Evolutionary conservation across 2,888 invertebrate species (phyloP).

Genomic region (Drosophila melanosoma): DNA sequence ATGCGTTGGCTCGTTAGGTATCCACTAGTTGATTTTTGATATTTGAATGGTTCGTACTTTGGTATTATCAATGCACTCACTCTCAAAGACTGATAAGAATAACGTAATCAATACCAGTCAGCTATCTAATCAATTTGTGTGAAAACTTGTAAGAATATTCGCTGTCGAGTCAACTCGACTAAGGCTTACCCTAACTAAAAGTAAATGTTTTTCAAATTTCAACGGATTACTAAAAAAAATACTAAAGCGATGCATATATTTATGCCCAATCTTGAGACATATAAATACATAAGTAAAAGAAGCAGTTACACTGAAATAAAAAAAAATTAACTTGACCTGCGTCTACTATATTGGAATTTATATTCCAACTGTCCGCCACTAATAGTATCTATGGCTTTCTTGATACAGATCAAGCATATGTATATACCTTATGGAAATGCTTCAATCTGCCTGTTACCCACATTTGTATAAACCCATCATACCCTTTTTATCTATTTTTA

Average conservation of each 20-base stretch:
- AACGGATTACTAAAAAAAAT: neutral
- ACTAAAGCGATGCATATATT: neutral
- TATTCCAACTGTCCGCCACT: neutral
- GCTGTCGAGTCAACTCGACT: neutral
- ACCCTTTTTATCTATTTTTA: neutral
- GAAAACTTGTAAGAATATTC: neutral
- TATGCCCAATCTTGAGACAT: neutral
- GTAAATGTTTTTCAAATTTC: neutral
- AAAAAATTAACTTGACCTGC: neutral
- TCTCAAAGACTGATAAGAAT: conserved; percentile 18
- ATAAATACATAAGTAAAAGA: neutral
- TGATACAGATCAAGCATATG: neutral
- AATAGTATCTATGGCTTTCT: neutral
- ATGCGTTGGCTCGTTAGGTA: neutral
- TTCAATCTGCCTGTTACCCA: neutral
- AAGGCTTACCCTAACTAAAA: neutral
- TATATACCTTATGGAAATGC: neutral
- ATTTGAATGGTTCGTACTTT: neutral
- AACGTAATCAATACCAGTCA: conserved; percentile 45
- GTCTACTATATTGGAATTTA: too few species aligned
- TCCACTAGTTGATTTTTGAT: too few species aligned
- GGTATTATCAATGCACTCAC: neutral
- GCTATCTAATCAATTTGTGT: conserved; percentile 49
- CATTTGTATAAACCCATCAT: neutral
- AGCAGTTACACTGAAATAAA: neutral